A percentile compares a stretch with the other conserved stretches of the same genome.
phyloP scores from a whole-genome alignment of 1,140 invertebrate species.

The Charaxes varanes region DNA sequence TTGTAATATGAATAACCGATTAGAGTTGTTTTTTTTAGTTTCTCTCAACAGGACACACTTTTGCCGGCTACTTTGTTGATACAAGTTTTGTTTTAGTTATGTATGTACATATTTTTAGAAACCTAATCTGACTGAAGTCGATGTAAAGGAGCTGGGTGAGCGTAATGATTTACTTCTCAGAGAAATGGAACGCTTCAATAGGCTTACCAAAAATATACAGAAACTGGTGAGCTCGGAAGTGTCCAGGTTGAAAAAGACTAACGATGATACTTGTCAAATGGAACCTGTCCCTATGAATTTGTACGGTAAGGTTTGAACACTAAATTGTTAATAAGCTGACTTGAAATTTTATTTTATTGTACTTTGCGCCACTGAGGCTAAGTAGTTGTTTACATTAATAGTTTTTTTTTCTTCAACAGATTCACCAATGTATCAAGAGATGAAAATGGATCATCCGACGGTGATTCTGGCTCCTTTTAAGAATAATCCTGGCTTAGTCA shows the following conservation, averaged over 20 bases:
- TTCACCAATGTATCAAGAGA: constrained; percentile 29
- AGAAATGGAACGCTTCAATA: constrained; percentile 53
- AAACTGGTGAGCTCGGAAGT: constrained; percentile 35
- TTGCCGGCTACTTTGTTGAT: too few relatives aligned
- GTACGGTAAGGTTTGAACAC: constrained; percentile 34
- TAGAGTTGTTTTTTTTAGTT: too few relatives aligned
- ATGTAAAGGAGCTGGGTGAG: constrained; percentile 46
- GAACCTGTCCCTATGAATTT: constrained; percentile 22
- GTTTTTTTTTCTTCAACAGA: constrained; percentile 15
- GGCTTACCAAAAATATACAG: constrained; percentile 42
- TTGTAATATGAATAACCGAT: background rate
- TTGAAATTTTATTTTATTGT: too few relatives aligned
- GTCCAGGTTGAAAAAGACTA: constrained; percentile 19
- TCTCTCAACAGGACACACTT: too few relatives aligned
- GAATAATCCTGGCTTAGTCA: constrained; percentile 4
- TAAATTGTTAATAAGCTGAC: too few relatives aligned
- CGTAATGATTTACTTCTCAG: constrained; percentile 47
- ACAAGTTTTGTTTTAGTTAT: too few relatives aligned
- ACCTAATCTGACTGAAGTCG: constrained; percentile 33
- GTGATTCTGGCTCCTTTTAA: constrained; percentile 23
- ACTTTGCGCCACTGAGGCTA: too few relatives aligned
- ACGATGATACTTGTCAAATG: constrained; percentile 11
- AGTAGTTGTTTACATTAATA: too few relatives aligned
- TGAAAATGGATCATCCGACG: constrained; percentile 41
- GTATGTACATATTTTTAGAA: constrained; percentile 29